These are phyloP conservation scores for Eueides isabella DNA, from an alignment of 1,140 invertebrate genomes.

Conservation along the genomic window DNA sequence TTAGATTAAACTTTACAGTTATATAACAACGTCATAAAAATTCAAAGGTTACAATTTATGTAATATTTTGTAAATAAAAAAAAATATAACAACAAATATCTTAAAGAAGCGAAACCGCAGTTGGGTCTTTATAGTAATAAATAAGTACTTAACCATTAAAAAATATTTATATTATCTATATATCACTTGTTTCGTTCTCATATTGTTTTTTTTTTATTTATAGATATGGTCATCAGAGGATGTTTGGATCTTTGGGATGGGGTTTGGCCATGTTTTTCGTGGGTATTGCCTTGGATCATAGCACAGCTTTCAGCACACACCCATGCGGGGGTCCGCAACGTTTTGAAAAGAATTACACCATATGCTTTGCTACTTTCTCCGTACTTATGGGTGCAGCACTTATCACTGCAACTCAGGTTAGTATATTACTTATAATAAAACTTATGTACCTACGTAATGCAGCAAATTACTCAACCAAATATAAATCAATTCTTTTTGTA, in stretches of 20 bases:
- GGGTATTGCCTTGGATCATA: slow-evolving; percentile 98
- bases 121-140: too few relatives aligned
- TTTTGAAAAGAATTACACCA: slow-evolving; percentile 98
- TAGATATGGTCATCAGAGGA: slow-evolving; percentile 97
- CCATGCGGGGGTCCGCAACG: slow-evolving; percentile 94
- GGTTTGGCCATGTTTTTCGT: slow-evolving; percentile 99
- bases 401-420: slow-evolving; percentile 93
- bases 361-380: slow-evolving; percentile 98
- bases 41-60: too few relatives aligned
- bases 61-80: too few relatives aligned
- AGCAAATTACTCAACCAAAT: neutral
- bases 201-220: neutral
- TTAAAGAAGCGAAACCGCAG: too few relatives aligned
- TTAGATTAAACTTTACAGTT: too few relatives aligned
- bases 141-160: neutral
- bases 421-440: too few relatives aligned
- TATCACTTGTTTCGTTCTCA: too few relatives aligned
- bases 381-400: slow-evolving; percentile 98
- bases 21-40: too few relatives aligned
- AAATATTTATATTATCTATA: neutral
- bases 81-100: too few relatives aligned
- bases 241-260: slow-evolving; percentile 99
- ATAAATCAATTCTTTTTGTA: slow-evolving; percentile 42
- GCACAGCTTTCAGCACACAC: slow-evolving; percentile 93
- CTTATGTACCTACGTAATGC: too few relatives aligned